Base-by-base conservation (phyloP, 2,888 invertebrate genomes). In the Pedicia rivosa region DNA sequence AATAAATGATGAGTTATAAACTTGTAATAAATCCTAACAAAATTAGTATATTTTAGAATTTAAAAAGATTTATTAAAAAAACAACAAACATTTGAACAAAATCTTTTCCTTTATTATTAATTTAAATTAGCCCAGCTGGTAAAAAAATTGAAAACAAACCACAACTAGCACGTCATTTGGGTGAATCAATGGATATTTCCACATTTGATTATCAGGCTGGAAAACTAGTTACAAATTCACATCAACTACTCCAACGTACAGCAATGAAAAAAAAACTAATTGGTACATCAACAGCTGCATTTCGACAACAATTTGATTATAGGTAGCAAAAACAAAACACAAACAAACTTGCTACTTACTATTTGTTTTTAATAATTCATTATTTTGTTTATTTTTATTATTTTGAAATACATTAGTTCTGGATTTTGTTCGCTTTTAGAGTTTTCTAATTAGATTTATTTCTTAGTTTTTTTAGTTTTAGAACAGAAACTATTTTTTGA, bases 191-290 rank as follows among this genome's bases (percentile, higher is more conserved):
- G 64, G 84, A 84, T 66, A 68, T 83, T 50, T 74, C 78, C 50
- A 73, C 76, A 55, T 82, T 84, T 67, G 84, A 86, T 68, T 84
- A 76, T 62, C 74, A 78, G 54, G 73, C 77, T 53, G 84, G 83
- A 52, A 78, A 78, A 65, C 71, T 80, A 57, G 75, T 76, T 63
- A 66, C 72, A 59, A 65, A 74, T 39, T 46, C 53, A 39, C 51
- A 56, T 44, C 51, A 54, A 19, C 39, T 41, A 15, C 35, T 40
- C 22, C 39, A 44, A 20, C 41, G 42, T 37, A 35, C 41, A 14
- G 38, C 40, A 26, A 40, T 35, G n/a, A 25, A 17, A 14, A 35
- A 35, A 26, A 35, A 25, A n/a, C 15, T 35, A 22, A 22, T 32
- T 7, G 32, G 32, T 13, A 32, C 19, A 20, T 7, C 32, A 13